Percentiles rank a stretch among this genome's conserved stretches.
These are phyloP conservation scores for Microcebus ravelobensis DNA, from an alignment of 2,113 vertebrate species.

Conservation along the genomic window DNA sequence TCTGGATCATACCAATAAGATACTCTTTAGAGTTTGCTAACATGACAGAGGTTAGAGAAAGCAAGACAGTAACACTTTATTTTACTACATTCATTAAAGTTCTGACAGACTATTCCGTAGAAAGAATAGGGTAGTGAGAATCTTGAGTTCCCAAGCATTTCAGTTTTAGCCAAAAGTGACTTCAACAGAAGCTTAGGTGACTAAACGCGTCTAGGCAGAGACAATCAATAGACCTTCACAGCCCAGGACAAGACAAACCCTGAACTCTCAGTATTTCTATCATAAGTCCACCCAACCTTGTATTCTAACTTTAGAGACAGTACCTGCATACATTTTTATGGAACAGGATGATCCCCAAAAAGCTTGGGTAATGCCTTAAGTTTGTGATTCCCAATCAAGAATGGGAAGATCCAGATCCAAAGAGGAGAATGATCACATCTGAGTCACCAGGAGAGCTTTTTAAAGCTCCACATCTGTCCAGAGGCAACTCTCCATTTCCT, in stretches of 20 bases:
- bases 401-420: background rate
- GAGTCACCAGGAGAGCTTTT: background rate
- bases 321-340: background rate
- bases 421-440: background rate
- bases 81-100: conserved; percentile 6
- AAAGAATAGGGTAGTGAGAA: background rate
- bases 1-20: accelerated
- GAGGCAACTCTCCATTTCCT: background rate
- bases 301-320: background rate
- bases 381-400: background rate
- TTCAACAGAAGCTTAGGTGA: conserved; percentile 69
- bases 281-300: no score
- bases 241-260: background rate
- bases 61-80: accelerated
- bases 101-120: background rate
- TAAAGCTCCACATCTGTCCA: background rate
- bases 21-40: accelerated
- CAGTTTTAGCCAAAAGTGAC: conserved; percentile 38
- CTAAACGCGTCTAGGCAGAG: conserved; percentile 38
- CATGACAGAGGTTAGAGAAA: background rate
- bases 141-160: no score
- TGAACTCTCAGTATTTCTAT: background rate
- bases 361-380: background rate
- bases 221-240: background rate
- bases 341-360: background rate